phyloP scores from a whole-genome alignment of 2,113 vertebrate genomes.

The Ciconia boyciana region DNA sequence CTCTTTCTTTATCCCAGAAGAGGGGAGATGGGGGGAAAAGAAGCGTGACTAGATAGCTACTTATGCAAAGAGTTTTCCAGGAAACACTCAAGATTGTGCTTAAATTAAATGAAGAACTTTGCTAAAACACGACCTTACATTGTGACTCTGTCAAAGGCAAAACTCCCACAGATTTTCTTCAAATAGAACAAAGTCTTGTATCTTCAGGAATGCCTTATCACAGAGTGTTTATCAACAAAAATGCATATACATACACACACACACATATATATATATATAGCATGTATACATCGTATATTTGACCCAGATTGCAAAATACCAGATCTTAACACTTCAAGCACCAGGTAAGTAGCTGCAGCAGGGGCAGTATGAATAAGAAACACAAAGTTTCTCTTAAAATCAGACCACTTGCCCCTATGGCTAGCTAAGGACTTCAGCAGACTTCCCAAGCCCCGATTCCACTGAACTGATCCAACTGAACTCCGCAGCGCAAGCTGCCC shows the following conservation, averaged over 20 bases:
- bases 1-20: not conserved
- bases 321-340: not conserved
- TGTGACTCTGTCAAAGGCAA: not conserved
- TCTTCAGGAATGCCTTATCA: slow-evolving; percentile 1
- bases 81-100: not conserved
- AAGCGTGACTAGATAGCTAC: not conserved
- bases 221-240: not conserved
- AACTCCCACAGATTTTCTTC: slow-evolving; percentile 8
- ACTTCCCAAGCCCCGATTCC: not conserved
- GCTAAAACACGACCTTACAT: not conserved
- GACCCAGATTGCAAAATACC: not conserved
- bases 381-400: not conserved
- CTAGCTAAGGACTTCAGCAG: not conserved
- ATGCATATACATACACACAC: not conserved
- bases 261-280: not conserved
- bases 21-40: not conserved
- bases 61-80: not conserved
- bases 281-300: not conserved
- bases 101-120: not conserved
- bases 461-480: not conserved
- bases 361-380: not conserved
- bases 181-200: not conserved
- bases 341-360: not conserved
- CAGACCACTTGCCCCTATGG: not conserved
- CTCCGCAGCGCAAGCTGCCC: not conserved